A percentile compares a stretch with the other conserved stretches of the same genome.
Evolutionary conservation across 2,888 invertebrate genomes (phyloP).

Genomic region (Apoda limacodes): DNA sequence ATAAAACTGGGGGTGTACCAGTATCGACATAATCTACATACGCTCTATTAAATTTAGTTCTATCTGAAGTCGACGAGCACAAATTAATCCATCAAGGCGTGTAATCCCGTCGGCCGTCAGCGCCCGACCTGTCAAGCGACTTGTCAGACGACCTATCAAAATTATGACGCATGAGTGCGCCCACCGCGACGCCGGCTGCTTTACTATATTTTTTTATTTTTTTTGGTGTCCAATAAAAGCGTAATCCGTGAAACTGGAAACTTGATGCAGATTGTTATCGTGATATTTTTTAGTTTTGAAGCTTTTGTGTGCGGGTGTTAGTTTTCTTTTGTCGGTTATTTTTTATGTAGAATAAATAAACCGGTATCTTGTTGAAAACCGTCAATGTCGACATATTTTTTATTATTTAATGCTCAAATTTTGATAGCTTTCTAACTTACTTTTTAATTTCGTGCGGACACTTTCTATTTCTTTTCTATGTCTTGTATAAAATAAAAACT

Average conservation of each 20-base stretch:
- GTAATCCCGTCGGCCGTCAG: conserved; percentile 49
- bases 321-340: background rate
- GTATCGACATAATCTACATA: conserved; percentile 5
- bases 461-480: no score
- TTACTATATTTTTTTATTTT: conserved; percentile 29
- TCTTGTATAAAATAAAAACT: no score
- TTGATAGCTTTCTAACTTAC: no score
- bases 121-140: conserved; percentile 41
- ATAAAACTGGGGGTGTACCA: no score
- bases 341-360: no score
- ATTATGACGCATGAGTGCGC: conserved; percentile 60
- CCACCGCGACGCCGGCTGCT: conserved; percentile 37
- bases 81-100: conserved; percentile 63
- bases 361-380: no score
- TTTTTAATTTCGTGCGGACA: no score
- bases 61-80: conserved; percentile 36
- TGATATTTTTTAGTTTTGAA: no score
- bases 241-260: conserved; percentile 40
- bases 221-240: conserved; percentile 20
- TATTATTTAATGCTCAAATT: no score
- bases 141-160: conserved; percentile 56
- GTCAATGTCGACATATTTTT: no score
- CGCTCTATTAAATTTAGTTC: conserved; percentile 31
- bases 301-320: background rate
- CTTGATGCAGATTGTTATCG: conserved; percentile 16